Conservation (phyloP, 1,140 invertebrate species). For the Homalodisca vitripennis region DNA sequence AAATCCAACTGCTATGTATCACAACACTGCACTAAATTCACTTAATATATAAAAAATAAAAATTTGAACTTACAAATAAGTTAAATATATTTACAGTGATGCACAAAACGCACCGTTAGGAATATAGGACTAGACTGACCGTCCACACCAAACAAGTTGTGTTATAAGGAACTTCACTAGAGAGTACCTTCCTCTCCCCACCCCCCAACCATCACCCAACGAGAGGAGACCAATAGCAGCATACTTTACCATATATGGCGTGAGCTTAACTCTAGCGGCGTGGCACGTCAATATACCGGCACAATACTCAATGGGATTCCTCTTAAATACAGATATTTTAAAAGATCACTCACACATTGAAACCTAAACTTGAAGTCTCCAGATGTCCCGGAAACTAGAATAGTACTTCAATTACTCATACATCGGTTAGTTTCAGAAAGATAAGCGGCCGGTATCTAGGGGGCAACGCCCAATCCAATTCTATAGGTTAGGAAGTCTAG, state of each 20-base stretch:
- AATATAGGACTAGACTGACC: conserved; percentile 33
- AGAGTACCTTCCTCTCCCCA: conserved; percentile 38
- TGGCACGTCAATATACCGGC: conserved; percentile 15
- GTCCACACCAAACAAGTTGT: conserved; percentile 17
- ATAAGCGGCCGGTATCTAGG: too few species aligned
- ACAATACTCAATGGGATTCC: neutral
- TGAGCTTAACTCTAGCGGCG: conserved; percentile 39
- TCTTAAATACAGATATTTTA: too few species aligned
- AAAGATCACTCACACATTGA: too few species aligned
- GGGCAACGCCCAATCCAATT: too few species aligned
- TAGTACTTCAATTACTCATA: too few species aligned
- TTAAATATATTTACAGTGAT: conserved; percentile 19
- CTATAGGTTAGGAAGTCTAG: too few species aligned
- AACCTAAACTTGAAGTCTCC: too few species aligned
- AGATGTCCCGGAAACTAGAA: too few species aligned
- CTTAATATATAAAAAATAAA: conserved; percentile 4
- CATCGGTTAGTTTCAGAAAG: too few species aligned
- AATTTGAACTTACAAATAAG: conserved; percentile 25
- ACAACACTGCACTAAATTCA: too few species aligned
- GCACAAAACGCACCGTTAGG: conserved; percentile 21
- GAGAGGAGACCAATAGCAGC: conserved; percentile 52
- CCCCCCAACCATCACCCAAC: conserved; percentile 41
- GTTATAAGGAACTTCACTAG: conserved; percentile 31
- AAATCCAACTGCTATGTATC: too few species aligned
- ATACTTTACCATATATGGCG: conserved; percentile 59